Evolutionary conservation across 2,888 invertebrate genomes (phyloP).

Genomic region (Agrotis exclamationis): DNA sequence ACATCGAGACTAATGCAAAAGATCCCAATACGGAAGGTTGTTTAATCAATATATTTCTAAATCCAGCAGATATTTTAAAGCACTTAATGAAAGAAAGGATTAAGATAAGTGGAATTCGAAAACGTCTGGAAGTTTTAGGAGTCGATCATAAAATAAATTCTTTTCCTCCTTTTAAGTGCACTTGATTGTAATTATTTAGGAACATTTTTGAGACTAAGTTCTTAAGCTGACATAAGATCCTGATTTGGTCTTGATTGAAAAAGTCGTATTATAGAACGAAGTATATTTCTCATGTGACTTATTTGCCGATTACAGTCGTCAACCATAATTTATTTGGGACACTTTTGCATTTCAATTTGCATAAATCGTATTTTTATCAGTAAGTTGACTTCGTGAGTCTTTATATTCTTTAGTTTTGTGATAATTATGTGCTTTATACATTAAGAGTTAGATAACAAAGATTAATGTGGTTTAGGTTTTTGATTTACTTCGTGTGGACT

Average conservation of each 20-base stretch:
- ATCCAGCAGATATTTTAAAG: constrained; percentile 34
- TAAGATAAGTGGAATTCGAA: constrained; percentile 49
- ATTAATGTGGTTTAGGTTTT: constrained; percentile 64
- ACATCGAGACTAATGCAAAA: constrained; percentile 16
- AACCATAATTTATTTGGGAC: constrained; percentile 44
- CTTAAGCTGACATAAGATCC: constrained; percentile 52
- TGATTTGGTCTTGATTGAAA: constrained; percentile 48
- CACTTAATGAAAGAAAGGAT: constrained; percentile 38
- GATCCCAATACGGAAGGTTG: constrained; percentile 46
- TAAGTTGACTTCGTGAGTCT: constrained; percentile 67
- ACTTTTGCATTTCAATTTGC: constrained; percentile 71
- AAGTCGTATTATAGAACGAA: constrained; percentile 22
- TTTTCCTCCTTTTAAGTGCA: constrained; percentile 32
- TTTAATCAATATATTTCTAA: constrained; percentile 38
- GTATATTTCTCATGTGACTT: constrained; percentile 48
- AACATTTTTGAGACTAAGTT: constrained; percentile 29
- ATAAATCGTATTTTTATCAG: constrained; percentile 77
- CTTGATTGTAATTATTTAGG: constrained; percentile 37
- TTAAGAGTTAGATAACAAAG: constrained; percentile 56
- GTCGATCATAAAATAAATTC: constrained; percentile 9
- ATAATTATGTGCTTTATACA: constrained; percentile 62
- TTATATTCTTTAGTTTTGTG: constrained; percentile 68
- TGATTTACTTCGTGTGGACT: neutral
- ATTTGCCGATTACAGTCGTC: constrained; percentile 43
- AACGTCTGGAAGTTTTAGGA: constrained; percentile 11